Evolutionary conservation across 2,888 invertebrate genomes (phyloP).

Genomic region (Idaea aversata): DNA sequence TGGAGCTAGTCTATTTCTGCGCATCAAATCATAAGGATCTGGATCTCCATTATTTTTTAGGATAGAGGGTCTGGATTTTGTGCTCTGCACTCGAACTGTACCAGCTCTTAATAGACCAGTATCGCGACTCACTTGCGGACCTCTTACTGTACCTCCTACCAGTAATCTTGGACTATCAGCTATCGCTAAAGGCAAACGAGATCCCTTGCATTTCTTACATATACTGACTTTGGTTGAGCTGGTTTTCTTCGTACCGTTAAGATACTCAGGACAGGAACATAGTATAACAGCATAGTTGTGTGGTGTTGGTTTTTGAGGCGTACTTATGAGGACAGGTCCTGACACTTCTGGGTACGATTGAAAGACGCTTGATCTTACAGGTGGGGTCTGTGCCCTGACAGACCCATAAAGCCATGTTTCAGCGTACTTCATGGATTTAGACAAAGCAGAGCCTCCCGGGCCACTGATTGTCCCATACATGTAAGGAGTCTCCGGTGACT

Average conservation of each 20-base stretch:
- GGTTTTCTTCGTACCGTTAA: constrained; percentile 87
- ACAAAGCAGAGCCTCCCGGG: constrained; percentile 85
- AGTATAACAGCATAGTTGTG: constrained; percentile 86
- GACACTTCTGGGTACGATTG: constrained; percentile 71
- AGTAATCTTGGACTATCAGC: constrained; percentile 79
- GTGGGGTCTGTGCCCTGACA: constrained; percentile 80
- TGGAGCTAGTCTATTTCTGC: constrained; percentile 86
- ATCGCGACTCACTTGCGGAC: constrained; percentile 71
- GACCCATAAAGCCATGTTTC: constrained; percentile 93
- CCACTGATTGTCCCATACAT: constrained; percentile 77
- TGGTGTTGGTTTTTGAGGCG: constrained; percentile 78
- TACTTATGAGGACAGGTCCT: constrained; percentile 74
- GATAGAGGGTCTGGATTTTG: constrained; percentile 83
- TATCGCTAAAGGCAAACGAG: constrained; percentile 85
- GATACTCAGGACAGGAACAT: constrained; percentile 90
- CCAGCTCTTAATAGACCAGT: constrained; percentile 79
- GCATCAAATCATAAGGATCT: constrained; percentile 92
- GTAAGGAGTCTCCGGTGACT: constrained; percentile 71
- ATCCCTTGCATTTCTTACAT: constrained; percentile 92
- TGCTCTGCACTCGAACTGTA: constrained; percentile 82
- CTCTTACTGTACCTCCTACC: constrained; percentile 83
- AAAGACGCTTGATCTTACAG: constrained; percentile 72
- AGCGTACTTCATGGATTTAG: constrained; percentile 91
- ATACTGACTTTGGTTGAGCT: constrained; percentile 87
- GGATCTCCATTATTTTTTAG: constrained; percentile 79